These are phyloP conservation scores for Oenanthe melanoleuca DNA, from an alignment of 2,113 vertebrate genomes.

Conservation along the genomic window DNA sequence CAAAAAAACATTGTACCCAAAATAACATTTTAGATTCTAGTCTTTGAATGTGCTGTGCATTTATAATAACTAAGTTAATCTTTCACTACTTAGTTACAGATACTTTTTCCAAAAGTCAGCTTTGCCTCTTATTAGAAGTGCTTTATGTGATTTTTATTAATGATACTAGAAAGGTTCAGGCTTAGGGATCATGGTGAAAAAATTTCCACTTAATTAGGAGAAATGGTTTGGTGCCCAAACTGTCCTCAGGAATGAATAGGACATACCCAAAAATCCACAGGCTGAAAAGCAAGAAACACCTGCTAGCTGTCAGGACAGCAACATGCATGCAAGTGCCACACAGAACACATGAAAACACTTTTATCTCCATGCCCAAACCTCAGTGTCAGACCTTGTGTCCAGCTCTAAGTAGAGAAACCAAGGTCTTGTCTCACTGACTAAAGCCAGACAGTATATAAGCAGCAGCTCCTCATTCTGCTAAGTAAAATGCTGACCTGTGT, in stretches of 20 bases:
- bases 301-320: not conserved
- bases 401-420: not conserved
- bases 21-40: not conserved
- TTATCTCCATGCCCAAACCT: not conserved
- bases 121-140: not conserved
- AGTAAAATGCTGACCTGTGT: slow-evolving; percentile 81
- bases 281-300: not conserved
- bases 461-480: not conserved
- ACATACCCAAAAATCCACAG: not conserved
- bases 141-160: not conserved
- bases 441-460: not conserved
- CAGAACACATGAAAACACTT: not conserved
- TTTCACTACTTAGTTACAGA: not conserved
- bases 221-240: not conserved
- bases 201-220: not conserved
- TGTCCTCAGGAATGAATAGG: not conserved
- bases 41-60: not conserved
- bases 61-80: not conserved
- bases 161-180: not conserved
- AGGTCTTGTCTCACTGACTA: not conserved
- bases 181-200: not conserved
- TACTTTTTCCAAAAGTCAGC: not conserved
- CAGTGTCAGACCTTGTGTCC: not conserved
- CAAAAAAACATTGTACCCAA: not conserved
- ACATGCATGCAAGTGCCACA: not conserved